phyloP scores from a whole-genome alignment of 1,140 invertebrate genomes.

The Cherax destructor region DNA sequence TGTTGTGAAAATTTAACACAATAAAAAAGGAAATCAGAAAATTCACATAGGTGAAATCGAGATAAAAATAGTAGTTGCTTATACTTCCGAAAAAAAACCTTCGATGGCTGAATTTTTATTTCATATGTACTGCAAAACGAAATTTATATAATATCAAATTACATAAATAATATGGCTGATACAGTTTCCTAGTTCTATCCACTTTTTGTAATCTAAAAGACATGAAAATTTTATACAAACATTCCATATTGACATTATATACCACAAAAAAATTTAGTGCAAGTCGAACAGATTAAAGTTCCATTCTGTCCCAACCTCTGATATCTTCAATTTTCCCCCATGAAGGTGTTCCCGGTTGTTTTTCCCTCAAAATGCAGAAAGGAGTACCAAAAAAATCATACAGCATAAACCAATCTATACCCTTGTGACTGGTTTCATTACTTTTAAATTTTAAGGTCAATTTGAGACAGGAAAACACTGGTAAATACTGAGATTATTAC shows the following conservation, averaged over 20 bases:
- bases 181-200: neutral
- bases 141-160: neutral
- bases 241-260: neutral
- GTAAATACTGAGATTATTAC: neutral
- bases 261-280: neutral
- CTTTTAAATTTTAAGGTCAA: neutral
- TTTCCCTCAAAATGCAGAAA: neutral
- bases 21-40: neutral
- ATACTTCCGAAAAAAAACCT: too few relatives aligned
- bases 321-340: neutral
- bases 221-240: neutral
- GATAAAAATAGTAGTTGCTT: too few relatives aligned
- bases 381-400: neutral
- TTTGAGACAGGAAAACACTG: neutral
- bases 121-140: too few relatives aligned
- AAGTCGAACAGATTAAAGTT: neutral
- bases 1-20: too few relatives aligned
- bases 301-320: neutral
- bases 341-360: neutral
- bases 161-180: neutral
- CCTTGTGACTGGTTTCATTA: neutral
- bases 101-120: too few relatives aligned
- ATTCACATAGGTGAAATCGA: too few relatives aligned
- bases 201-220: neutral
- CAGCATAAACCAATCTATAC: neutral